Conservation (phyloP, 2,113 vertebrate genomes). For the Ammodytes marinus region DNA sequence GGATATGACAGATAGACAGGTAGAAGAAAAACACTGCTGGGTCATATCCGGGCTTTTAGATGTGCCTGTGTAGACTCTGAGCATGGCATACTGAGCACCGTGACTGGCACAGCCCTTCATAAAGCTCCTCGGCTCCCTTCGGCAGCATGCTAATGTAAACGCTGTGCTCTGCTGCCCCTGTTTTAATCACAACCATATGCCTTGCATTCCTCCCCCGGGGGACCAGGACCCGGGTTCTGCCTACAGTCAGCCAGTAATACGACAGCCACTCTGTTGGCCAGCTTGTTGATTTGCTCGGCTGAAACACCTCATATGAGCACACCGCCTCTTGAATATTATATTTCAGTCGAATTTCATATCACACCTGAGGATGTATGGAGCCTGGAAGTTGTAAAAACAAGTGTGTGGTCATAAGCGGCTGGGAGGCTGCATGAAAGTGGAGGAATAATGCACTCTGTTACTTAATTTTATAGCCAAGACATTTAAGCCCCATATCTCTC, state of each 20-base stretch:
- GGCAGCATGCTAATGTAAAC: constrained; percentile 72
- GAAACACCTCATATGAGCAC: constrained; percentile 35
- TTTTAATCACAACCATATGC: constrained; percentile 80
- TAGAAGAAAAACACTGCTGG: constrained; percentile 21
- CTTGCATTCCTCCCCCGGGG: constrained; percentile 55
- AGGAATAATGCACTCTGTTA: constrained; percentile 8
- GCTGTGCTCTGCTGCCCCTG: constrained; percentile 58
- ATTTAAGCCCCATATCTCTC: background rate
- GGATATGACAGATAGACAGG: constrained; percentile 1
- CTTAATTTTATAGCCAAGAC: background rate
- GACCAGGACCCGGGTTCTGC: constrained; percentile 51
- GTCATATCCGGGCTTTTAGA: constrained; percentile 14
- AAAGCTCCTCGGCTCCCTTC: constrained; percentile 56
- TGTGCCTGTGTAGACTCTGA: constrained; percentile 22
- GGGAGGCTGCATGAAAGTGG: background rate
- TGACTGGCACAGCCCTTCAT: constrained; percentile 59
- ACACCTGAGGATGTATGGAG: constrained; percentile 50
- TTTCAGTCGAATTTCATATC: constrained; percentile 28
- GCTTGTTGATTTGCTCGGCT: constrained; percentile 48
- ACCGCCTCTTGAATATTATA: constrained; percentile 33
- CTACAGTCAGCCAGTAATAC: constrained; percentile 44
- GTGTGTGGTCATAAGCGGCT: background rate
- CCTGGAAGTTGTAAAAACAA: background rate
- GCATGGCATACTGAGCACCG: constrained; percentile 21
- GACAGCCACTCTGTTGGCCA: constrained; percentile 41